Evolutionary conservation across 2,888 invertebrate genomes (phyloP).

Genomic region (Latrodectus hesperus): DNA sequence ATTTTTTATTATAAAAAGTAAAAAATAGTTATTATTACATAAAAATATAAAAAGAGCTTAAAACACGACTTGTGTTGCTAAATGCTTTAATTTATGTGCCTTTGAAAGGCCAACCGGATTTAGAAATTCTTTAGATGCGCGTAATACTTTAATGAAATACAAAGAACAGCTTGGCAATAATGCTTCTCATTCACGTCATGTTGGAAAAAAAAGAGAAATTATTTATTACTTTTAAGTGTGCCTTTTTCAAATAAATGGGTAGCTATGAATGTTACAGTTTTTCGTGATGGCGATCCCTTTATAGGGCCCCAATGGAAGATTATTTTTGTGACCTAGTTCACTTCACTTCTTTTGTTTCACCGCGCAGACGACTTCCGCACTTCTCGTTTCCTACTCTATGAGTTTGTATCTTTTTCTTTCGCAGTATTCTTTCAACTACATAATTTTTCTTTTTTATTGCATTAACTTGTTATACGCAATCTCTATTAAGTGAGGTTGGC

Average conservation of each 20-base stretch:
- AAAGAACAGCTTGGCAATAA: slow-evolving; percentile 14
- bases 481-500: slow-evolving; percentile 19
- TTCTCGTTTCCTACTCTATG: not conserved
- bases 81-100: not conserved
- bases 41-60: no score
- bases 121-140: not conserved
- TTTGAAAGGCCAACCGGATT: not conserved
- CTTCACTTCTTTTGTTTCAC: slow-evolving; percentile 42
- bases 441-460: slow-evolving; percentile 13
- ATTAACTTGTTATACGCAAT: slow-evolving; percentile 32
- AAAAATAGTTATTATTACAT: no score
- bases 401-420: slow-evolving; percentile 9
- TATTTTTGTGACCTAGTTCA: slow-evolving; percentile 56
- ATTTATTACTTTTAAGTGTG: slow-evolving; percentile 14
- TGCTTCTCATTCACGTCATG: slow-evolving; percentile 19
- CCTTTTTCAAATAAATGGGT: slow-evolving; percentile 29
- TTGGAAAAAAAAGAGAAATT: not conserved
- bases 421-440: slow-evolving; percentile 1
- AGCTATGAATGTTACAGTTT: slow-evolving; percentile 33
- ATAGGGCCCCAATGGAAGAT: slow-evolving; percentile 42
- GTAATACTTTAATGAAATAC: slow-evolving; percentile 27
- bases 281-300: slow-evolving; percentile 48
- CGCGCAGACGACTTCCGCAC: slow-evolving; percentile 27
- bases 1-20: no score
- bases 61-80: no score